phyloP scores from a whole-genome alignment of 53 echinoderm and acorn worm species.

The Echinarachnius parma region DNA sequence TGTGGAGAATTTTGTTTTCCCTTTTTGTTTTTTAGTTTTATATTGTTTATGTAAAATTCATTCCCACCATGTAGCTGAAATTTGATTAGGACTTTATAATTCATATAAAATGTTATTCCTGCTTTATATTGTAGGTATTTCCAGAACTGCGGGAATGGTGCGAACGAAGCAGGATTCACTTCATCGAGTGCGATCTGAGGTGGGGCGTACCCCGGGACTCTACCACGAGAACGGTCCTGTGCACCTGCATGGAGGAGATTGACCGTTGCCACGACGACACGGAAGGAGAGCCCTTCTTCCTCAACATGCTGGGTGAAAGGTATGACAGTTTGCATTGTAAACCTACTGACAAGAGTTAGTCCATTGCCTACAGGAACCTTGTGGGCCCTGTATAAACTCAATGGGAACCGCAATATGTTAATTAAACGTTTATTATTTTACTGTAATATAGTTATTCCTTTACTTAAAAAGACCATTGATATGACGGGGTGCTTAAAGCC shows the following conservation, averaged over 20 bases:
- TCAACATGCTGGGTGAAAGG: constrained; percentile 83
- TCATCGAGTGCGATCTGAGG: constrained; percentile 90
- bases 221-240: constrained; percentile 66
- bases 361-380: background rate
- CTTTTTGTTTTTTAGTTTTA: too few relatives aligned
- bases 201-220: constrained; percentile 98
- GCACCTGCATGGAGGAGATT: constrained; percentile 80
- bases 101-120: too few relatives aligned
- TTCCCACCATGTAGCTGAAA: too few relatives aligned
- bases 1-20: too few relatives aligned
- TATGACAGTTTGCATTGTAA: background rate
- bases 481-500: too few relatives aligned
- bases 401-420: too few relatives aligned
- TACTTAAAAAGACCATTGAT: too few relatives aligned
- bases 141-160: constrained; percentile 92
- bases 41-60: too few relatives aligned
- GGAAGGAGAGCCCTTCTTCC: constrained; percentile 80
- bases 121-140: constrained; percentile 76
- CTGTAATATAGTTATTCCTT: too few relatives aligned
- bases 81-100: too few relatives aligned
- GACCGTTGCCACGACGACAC: constrained; percentile 81
- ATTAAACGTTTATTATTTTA: too few relatives aligned
- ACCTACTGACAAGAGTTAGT: background rate
- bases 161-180: constrained; percentile 63
- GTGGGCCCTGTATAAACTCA: too few relatives aligned